A percentile compares a stretch with the other conserved stretches of the same genome.
Conservation (phyloP, 37 sponge, comb jelly and placozoan genomes). For the Theonella swinhoei region DNA sequence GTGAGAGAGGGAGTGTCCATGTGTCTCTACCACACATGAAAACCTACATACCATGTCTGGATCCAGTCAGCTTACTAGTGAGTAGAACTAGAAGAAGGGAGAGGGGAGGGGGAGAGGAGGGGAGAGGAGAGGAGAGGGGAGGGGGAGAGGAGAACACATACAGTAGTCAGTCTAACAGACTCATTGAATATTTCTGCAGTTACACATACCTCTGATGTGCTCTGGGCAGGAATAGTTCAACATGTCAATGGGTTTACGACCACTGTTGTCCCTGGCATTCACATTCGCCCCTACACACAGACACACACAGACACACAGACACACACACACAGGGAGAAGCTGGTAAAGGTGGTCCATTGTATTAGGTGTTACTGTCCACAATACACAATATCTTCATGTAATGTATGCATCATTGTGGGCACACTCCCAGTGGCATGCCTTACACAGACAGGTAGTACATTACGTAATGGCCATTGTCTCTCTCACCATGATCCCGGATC, state of each 20-base stretch:
- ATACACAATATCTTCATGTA: too few relatives aligned
- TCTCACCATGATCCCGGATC: constrained; percentile 58
- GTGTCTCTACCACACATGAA: too few relatives aligned
- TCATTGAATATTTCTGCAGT: neutral
- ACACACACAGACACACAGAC: neutral
- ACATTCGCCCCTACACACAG: constrained; percentile 54
- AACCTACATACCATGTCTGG: neutral
- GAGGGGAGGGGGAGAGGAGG: neutral
- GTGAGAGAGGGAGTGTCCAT: neutral
- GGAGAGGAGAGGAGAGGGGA: neutral
- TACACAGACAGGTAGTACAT: too few relatives aligned
- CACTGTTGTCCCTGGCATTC: constrained; percentile 51
- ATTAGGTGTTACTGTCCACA: too few relatives aligned
- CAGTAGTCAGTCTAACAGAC: neutral
- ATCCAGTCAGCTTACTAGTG: neutral
- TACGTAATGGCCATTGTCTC: too few relatives aligned
- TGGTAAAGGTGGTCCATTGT: neutral
- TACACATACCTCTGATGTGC: constrained; percentile 27
- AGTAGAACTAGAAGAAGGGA: neutral
- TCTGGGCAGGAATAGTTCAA: constrained; percentile 13
- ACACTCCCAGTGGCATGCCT: too few relatives aligned
- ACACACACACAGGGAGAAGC: neutral
- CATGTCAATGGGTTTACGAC: constrained; percentile 36
- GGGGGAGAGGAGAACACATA: neutral
- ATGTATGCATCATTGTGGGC: too few relatives aligned